Evolutionary conservation across 1,140 invertebrate genomes (phyloP).

Genomic region (Tetraneura akinire): DNA sequence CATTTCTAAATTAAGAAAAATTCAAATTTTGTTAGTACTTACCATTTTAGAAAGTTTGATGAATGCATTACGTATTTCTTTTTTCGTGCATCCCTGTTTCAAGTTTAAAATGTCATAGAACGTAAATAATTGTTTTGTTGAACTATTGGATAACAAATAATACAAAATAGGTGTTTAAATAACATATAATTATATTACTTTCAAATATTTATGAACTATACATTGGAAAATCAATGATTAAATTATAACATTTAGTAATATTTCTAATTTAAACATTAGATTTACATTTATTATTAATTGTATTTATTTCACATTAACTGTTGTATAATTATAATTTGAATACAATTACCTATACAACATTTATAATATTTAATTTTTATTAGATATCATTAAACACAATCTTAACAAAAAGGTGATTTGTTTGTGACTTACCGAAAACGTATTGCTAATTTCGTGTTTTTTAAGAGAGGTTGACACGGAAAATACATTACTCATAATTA

Average conservation of each 20-base stretch:
- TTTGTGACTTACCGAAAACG: constrained; percentile 27
- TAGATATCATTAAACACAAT: background rate
- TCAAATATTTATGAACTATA: no score
- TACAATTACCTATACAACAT: no score
- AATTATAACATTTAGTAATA: no score
- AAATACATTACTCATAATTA: constrained; percentile 18
- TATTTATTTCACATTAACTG: no score
- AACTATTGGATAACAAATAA: background rate
- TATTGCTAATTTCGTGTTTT: constrained; percentile 12
- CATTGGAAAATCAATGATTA: no score
- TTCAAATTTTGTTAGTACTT: background rate
- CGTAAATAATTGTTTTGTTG: constrained; percentile 38
- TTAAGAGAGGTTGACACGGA: background rate
- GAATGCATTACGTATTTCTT: constrained; percentile 65
- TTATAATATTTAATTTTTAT: background rate
- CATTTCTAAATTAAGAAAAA: no score
- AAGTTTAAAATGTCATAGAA: constrained; percentile 65
- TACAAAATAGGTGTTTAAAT: no score
- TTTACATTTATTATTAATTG: no score
- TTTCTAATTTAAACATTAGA: no score
- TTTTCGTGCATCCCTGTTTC: constrained; percentile 61
- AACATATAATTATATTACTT: no score
- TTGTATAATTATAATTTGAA: no score
- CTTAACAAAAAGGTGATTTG: no score
- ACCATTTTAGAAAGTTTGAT: constrained; percentile 63